Evolutionary conservation across 1,140 invertebrate species (phyloP).

Genomic region (Aphis craccivora): DNA sequence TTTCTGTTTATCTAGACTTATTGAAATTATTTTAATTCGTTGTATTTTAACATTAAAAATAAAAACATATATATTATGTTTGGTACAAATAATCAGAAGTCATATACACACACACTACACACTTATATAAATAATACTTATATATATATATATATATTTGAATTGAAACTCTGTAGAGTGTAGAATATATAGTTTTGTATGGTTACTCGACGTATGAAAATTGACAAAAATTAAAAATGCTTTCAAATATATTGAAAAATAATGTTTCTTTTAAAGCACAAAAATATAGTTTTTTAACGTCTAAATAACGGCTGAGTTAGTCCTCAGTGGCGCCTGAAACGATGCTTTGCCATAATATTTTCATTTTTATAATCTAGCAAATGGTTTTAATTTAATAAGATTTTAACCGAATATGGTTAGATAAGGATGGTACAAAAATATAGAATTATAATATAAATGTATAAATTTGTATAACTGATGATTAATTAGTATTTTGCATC

Average conservation of each 20-base stretch:
- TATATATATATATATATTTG: not conserved
- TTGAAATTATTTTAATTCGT: not conserved
- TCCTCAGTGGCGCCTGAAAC: not conserved
- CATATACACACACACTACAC: not conserved
- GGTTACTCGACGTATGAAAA: not conserved
- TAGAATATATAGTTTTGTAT: not conserved
- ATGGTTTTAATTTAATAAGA: slow-evolving; percentile 18
- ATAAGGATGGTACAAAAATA: not conserved
- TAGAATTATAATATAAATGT: not conserved
- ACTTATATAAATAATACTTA: too few relatives aligned
- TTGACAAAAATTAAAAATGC: slow-evolving; percentile 31
- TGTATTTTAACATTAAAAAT: not conserved
- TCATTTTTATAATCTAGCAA: not conserved
- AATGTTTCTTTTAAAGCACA: not conserved
- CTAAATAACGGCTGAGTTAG: too few relatives aligned
- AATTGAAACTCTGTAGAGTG: not conserved
- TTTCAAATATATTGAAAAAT: not conserved
- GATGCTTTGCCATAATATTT: not conserved
- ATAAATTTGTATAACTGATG: not conserved
- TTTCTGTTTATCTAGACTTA: not conserved
- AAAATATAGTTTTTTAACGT: not conserved
- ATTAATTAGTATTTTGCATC: not conserved
- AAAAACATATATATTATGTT: not conserved
- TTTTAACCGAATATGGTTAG: not conserved
- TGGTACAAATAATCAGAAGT: not conserved